Evolutionary conservation across 2,797 vertebrate species (phyloP).

Genomic region (Lemur catta): DNA sequence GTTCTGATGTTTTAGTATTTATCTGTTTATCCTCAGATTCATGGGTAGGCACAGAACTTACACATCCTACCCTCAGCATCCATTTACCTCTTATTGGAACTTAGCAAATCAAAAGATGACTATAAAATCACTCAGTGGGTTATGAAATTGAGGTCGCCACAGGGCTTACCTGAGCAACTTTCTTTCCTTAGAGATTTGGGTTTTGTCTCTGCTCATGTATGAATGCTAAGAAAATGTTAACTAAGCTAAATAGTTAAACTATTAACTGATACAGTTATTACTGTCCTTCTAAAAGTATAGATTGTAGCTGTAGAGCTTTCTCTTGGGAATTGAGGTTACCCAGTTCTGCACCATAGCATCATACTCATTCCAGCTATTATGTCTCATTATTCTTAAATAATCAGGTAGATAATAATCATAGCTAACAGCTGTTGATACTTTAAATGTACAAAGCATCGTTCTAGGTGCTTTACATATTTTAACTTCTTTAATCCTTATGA

Average conservation of each 20-base stretch:
- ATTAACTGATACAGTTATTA: background rate
- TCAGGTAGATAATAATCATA: background rate
- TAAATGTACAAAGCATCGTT: background rate
- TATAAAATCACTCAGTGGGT: background rate
- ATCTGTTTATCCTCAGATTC: background rate
- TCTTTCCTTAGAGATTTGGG: conserved; percentile 17
- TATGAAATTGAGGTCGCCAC: background rate
- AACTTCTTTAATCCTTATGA: background rate
- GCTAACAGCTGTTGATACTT: background rate
- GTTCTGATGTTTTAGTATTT: conserved; percentile 49
- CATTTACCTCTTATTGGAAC: background rate
- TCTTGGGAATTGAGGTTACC: conserved; percentile 12
- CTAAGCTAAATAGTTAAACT: background rate
- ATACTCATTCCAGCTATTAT: background rate
- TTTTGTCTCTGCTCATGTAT: conserved; percentile 29
- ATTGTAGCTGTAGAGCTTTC: background rate
- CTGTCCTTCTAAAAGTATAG: background rate
- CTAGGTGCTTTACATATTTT: background rate
- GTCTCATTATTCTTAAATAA: conserved; percentile 15
- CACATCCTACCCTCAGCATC: background rate
- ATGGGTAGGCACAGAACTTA: background rate
- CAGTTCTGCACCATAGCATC: background rate
- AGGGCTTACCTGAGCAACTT: background rate
- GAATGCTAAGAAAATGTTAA: conserved; percentile 32
- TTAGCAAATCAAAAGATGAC: background rate